phyloP scores from a whole-genome alignment of 2,797 vertebrate genomes.

The Pteropus rufus region DNA sequence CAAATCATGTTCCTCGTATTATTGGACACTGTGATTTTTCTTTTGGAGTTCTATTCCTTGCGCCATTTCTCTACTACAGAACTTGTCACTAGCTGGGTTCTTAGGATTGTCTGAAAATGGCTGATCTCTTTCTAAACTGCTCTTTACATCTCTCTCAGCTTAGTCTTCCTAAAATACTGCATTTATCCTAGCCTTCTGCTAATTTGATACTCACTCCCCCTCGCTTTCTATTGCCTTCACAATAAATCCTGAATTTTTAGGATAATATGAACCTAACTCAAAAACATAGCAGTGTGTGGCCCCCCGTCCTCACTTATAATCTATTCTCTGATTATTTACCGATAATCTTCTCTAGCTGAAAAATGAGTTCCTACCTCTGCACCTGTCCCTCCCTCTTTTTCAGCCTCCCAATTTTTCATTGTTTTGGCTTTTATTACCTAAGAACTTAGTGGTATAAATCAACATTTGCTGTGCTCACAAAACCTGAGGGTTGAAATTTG shows the following conservation, averaged over 20 bases:
- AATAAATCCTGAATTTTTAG: neutral
- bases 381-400: neutral
- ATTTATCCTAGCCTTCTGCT: neutral
- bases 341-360: neutral
- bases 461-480: neutral
- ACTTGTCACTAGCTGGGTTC: neutral
- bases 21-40: neutral
- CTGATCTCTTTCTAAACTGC: neutral
- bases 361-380: neutral
- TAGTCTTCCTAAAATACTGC: neutral
- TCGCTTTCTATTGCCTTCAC: neutral
- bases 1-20: neutral
- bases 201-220: neutral
- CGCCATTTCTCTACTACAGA: neutral
- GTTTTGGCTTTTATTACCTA: neutral
- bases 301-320: neutral
- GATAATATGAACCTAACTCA: neutral
- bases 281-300: neutral
- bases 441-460: neutral
- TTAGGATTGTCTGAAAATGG: neutral
- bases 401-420: neutral
- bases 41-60: neutral
- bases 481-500: neutral
- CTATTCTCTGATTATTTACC: neutral
- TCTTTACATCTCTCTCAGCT: neutral